Base-by-base conservation (phyloP, 37 sponge, comb jelly and placozoan genomes). In the Bolinopsis microptera region DNA sequence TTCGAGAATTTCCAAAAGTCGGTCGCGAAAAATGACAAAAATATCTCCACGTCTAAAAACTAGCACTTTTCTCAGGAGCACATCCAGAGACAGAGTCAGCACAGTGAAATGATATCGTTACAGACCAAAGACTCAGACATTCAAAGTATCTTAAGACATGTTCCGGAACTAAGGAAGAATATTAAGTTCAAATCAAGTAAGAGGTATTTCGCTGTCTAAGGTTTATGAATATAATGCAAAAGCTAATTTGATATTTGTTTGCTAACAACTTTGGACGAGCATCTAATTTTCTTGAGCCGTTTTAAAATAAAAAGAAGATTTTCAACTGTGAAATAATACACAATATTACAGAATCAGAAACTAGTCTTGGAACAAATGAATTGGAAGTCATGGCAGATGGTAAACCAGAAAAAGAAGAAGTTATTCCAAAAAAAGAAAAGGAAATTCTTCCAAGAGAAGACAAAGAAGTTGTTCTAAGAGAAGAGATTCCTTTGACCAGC, bases 111-210 rank as follows among this genome's bases (percentile, higher is more conserved):
- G 26, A 86, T 86, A 23, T 86, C 90, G n/a, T 38, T 86, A n/a
- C 90, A 40, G 28, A 86, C 90, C 24, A 86, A 86, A 23, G 90
- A 86, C 90, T 86, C 90, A 24, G 90, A 86, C 26, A 34, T 86
- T 40, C 40, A 40, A 38, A 86, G 90, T 39, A 41, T 86, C 28
- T 48, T 86, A 2, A 86, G 90, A 86, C 24, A 34, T 16, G 35
- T 86, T 22, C 90, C 90, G 0, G 90, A 86, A 39, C 61, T 86
- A 0, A 22, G 24, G 61, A n/a, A 28, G 22, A 40, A 25, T 27
- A 22, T 86, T 27, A 86, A 86, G 31, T 86, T 86, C 48, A 86
- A 86, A 40, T 40, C 90, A 24, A 0, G 90, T 80, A 28, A n/a
- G n/a, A n/a, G n/a, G n/a, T n/a, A 67, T 13, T 67, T 67, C 13